Base-by-base conservation (phyloP, 2,888 invertebrate species). In the Myopa tessellatipennis region DNA sequence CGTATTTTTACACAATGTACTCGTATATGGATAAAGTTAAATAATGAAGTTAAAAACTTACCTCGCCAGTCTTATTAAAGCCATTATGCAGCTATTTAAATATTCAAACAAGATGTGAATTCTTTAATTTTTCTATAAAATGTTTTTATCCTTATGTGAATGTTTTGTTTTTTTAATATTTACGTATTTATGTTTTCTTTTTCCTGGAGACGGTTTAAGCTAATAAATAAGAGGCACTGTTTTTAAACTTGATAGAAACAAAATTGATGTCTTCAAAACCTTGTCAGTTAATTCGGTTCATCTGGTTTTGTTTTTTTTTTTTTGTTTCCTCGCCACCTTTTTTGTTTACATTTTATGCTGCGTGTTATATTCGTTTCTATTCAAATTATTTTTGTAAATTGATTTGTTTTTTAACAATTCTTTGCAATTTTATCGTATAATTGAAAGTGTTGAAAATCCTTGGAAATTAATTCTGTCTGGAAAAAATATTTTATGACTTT, bases 31-130 rank as follows among this genome's bases (percentile, higher is more conserved):
- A 6, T 45, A 45, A 6, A 45, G 45, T 10, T 45, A 45, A 55
- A 55, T 10, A 55, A 55, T 55, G 3, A 55, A 45, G 5, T 55
- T 16, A 55, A 34, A 76, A 69, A 85, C 87, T 86, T 77, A 87
- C 87, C 87, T 87, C 81, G 87, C 87, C 82, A 87, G 84, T 86
- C 83, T 87, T 82, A 85, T 83, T 80, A 87, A 82, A 78, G 87
- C 86, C 87, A 87, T 87, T 70, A 82, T 3, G 26, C 10, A 38
- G 61, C 34, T 72, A 26, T 40, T 63, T 55, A 45, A 8, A 55
- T 55, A 55, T 55, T 55, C 14, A 55, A 55, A n/a, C 10, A 14
- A 0, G 16, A 5, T n/a, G 8, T 80, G 79, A 72, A 77, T 58
- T 79, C 79, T 78, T 81, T 81, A 72, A 67, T 79, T 69, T n/a